Percentiles rank a stretch among this genome's conserved stretches.
Evolutionary conservation across 2,113 vertebrate genomes (phyloP).

Genomic region (Felis catus): DNA sequence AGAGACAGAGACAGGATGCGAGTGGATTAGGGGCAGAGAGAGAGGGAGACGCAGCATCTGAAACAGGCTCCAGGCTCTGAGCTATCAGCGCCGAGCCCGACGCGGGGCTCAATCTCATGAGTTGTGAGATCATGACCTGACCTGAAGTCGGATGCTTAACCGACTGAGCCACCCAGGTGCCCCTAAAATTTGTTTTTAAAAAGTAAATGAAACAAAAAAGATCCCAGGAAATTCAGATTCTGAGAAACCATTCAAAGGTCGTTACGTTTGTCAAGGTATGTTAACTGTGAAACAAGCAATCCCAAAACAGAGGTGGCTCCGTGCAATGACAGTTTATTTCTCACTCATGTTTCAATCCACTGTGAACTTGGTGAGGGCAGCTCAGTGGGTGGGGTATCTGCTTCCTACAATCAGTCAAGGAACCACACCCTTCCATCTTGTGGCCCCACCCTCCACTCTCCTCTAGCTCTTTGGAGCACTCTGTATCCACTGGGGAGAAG

Average conservation of each 20-base stretch:
- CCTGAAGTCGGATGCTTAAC: too few species aligned
- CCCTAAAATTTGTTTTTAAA: background rate
- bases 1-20: too few species aligned
- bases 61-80: too few species aligned
- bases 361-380: background rate
- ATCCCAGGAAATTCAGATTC: background rate
- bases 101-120: too few species aligned
- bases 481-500: background rate
- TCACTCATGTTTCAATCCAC: background rate
- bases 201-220: background rate
- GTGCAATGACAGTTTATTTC: background rate
- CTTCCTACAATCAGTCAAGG: background rate
- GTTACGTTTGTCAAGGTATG: background rate
- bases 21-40: too few species aligned
- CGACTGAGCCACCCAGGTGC: too few species aligned
- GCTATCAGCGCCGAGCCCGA: too few species aligned
- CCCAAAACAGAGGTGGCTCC: background rate
- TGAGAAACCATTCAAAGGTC: background rate
- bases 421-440: background rate
- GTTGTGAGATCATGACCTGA: too few species aligned
- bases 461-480: background rate
- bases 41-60: too few species aligned
- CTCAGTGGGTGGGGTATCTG: rapidly evolving
- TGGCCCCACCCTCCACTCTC: rapidly evolving
- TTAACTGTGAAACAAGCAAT: background rate